A percentile compares a stretch with the other conserved stretches of the same genome.
These are phyloP conservation scores for Sorex araneus DNA, from an alignment of 2,113 vertebrate species.

Conservation along the genomic window DNA sequence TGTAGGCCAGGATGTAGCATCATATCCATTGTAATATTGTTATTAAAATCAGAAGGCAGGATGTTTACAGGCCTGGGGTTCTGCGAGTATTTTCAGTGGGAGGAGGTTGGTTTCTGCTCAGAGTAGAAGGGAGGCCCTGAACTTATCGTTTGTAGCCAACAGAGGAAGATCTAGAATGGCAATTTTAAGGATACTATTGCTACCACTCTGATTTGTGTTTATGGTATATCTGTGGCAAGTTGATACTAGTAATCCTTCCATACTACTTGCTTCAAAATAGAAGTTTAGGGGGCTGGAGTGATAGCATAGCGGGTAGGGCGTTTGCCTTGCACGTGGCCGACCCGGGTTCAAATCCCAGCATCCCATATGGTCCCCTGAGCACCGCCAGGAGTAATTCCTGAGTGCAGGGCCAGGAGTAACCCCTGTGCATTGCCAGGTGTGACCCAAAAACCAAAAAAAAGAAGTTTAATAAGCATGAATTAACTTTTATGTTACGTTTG, in stretches of 20 bases:
- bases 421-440: too few relatives aligned
- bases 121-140: constrained; percentile 22
- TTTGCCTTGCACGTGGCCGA: too few relatives aligned
- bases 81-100: constrained; percentile 66
- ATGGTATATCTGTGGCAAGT: not conserved
- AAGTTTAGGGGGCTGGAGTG: too few relatives aligned
- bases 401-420: too few relatives aligned
- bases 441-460: too few relatives aligned
- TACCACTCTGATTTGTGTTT: not conserved
- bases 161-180: constrained; percentile 21
- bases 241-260: constrained; percentile 47
- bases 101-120: constrained; percentile 70
- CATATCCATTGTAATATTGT: constrained; percentile 67
- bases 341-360: too few relatives aligned
- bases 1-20: constrained; percentile 68
- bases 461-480: constrained; percentile 19
- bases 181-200: constrained; percentile 12
- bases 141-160: constrained; percentile 23
- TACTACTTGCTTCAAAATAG: constrained; percentile 9
- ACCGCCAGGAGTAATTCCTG: too few relatives aligned
- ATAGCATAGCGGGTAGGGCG: too few relatives aligned
- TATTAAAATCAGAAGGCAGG: constrained; percentile 77
- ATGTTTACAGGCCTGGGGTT: constrained; percentile 72
- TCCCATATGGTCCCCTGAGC: too few relatives aligned
- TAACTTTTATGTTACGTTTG: constrained; percentile 43